Evolutionary conservation across 2,888 invertebrate species (phyloP).

Genomic region (Lasioglossum figueresi): DNA sequence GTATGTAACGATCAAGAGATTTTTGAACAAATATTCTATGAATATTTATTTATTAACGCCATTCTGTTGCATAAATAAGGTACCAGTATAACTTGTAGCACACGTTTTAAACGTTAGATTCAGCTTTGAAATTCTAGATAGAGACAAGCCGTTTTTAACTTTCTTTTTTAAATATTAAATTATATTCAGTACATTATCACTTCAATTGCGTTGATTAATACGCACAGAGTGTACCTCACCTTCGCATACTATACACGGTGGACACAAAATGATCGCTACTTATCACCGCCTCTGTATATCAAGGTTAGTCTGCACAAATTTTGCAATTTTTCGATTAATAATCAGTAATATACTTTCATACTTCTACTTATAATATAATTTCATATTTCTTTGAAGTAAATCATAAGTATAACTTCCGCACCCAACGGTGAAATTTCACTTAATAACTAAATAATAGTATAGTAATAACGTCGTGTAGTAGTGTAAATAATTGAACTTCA

Average conservation of each 20-base stretch:
- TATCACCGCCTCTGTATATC: conserved; percentile 73
- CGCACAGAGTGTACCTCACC: conserved; percentile 71
- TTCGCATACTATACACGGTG: conserved; percentile 68
- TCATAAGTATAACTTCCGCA: neutral
- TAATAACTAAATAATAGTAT: neutral
- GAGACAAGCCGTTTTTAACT: conserved; percentile 18
- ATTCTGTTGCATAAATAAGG: conserved; percentile 30
- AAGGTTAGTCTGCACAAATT: conserved; percentile 77
- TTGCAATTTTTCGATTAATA: conserved; percentile 39
- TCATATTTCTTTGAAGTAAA: neutral
- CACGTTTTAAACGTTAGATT: conserved; percentile 22
- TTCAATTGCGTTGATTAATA: conserved; percentile 64
- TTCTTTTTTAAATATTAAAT: conserved; percentile 30
- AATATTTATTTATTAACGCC: conserved; percentile 3
- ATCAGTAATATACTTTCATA: conserved; percentile 19
- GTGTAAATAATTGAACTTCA: neutral
- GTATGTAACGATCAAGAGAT: neutral
- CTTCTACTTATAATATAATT: neutral
- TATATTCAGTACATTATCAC: conserved; percentile 54
- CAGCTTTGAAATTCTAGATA: conserved; percentile 4
- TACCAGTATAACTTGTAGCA: conserved; percentile 23
- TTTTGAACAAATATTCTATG: conserved; percentile 3
- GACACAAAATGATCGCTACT: conserved; percentile 72
- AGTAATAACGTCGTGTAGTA: neutral
- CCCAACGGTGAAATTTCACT: neutral